phyloP scores from a whole-genome alignment of 1,140 invertebrate species.

The Hestina assimilis region DNA sequence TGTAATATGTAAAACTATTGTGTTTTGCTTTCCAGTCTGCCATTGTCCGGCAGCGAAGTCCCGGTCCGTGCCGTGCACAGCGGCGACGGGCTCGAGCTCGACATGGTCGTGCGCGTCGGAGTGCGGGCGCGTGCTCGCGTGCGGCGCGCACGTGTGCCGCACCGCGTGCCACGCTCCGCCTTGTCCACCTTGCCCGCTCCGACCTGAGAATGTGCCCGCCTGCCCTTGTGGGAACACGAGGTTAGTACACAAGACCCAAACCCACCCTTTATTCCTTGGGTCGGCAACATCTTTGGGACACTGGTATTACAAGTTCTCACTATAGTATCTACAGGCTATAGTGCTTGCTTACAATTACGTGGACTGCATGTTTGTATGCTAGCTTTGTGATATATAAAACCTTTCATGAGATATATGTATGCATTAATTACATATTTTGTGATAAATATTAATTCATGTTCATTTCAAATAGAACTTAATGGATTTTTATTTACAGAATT shows the following conservation, averaged over 20 bases:
- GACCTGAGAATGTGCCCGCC: constrained; percentile 82
- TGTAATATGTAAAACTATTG: too few relatives aligned
- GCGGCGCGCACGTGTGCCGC: constrained; percentile 88
- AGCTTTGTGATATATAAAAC: too few relatives aligned
- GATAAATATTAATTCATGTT: too few relatives aligned
- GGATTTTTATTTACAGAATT: constrained; percentile 39
- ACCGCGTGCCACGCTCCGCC: constrained; percentile 84
- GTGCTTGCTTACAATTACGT: too few relatives aligned
- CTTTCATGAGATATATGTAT: too few relatives aligned
- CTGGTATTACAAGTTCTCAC: too few relatives aligned
- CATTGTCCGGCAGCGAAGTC: constrained; percentile 52
- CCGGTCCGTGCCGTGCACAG: constrained; percentile 78
- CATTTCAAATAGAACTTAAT: not conserved
- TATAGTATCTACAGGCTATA: too few relatives aligned
- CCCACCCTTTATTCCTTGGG: too few relatives aligned
- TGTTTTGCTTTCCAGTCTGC: too few relatives aligned
- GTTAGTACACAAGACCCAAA: constrained; percentile 30
- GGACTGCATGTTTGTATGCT: too few relatives aligned
- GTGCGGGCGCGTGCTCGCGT: constrained; percentile 85
- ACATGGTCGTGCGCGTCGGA: constrained; percentile 82
- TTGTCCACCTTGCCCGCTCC: constrained; percentile 82
- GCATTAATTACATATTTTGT: too few relatives aligned
- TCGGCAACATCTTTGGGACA: not conserved
- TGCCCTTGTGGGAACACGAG: constrained; percentile 92
- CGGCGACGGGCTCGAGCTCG: constrained; percentile 55